Evolutionary conservation across 2,113 vertebrate species (phyloP).

Genomic region (Myrmecobius fasciatus): DNA sequence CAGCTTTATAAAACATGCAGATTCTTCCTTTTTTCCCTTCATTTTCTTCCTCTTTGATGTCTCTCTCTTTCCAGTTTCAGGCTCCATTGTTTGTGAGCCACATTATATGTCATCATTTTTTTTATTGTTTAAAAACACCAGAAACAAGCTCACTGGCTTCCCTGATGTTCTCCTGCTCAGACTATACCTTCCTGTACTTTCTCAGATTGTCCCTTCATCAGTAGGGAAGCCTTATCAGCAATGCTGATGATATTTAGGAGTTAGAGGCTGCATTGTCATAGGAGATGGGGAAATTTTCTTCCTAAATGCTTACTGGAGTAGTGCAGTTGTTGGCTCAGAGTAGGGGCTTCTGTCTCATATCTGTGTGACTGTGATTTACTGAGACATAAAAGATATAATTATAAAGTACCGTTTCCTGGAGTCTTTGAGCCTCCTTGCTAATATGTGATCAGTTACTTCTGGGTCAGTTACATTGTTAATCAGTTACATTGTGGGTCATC

Average conservation of each 20-base stretch:
- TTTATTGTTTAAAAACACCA: too few relatives aligned
- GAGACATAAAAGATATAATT: neutral
- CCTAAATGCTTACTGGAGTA: neutral
- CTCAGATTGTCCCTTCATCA: neutral
- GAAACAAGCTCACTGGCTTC: too few relatives aligned
- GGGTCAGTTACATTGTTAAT: too few relatives aligned
- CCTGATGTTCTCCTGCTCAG: too few relatives aligned
- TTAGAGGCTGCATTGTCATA: neutral
- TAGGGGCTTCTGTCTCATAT: neutral
- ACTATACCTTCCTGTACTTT: too few relatives aligned
- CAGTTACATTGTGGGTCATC: neutral
- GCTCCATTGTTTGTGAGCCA: neutral
- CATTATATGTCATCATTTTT: too few relatives aligned
- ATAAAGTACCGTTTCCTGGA: neutral
- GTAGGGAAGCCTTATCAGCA: neutral
- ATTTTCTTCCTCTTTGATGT: neutral
- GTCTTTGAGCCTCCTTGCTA: neutral
- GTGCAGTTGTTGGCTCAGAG: too few relatives aligned
- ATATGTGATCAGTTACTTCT: neutral
- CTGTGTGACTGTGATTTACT: neutral
- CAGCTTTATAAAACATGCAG: neutral
- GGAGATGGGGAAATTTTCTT: neutral
- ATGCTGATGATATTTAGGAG: neutral
- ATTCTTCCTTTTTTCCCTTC: neutral
- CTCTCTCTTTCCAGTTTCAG: constrained; percentile 6